Base-by-base conservation (phyloP, 2,888 invertebrate genomes). In the Ormyrus nitidulus region DNA sequence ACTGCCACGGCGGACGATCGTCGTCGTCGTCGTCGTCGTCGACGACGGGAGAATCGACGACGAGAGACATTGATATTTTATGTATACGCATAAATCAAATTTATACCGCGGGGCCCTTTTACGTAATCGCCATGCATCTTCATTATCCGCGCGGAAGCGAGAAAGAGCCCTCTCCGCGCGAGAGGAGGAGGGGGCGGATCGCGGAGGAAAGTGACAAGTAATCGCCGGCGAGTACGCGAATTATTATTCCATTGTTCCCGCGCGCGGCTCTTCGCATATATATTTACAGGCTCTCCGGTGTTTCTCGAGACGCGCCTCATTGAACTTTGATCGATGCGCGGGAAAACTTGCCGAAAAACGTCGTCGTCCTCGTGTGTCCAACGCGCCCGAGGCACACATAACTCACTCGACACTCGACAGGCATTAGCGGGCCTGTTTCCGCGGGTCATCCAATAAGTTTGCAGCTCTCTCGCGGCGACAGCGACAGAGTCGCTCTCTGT, bases 1-100 rank as follows among this genome's bases (percentile, higher is more conserved):
- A 9, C 59, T 48, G n/a, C 75, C 62, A 13, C 54, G 19, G 54
- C 65, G 59, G 44, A 54, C 64, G 77, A 64, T 64, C 48, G 77
- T 62, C 77, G 34, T 34, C 34, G 34, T 1, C 34, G 77, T 62
- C 71, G 77, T 56, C 77, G 34, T 34, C 34, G 34, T 4, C 34
- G 77, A 54, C 77, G 64, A 59, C 59, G 51, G 46, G 68, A 66
- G 64, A 72, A 44, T 59, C 72, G 79, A 64, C 34, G 34, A 34
- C 34, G 44, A 13, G 69, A 71, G 75, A 75, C 77, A 75, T 69
- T 80, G 72, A 77, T 77, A 77, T 77, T 73, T 76, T 77, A 80
- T 80, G 77, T 59, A 77, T 77, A 69, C 58, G 64, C 77, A 65
- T 75, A 79, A 79, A 70, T 74, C 79, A 79, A 64, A 70, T 64